Conservation (phyloP, 2,888 invertebrate species). For the Seladonia tumulorum region DNA sequence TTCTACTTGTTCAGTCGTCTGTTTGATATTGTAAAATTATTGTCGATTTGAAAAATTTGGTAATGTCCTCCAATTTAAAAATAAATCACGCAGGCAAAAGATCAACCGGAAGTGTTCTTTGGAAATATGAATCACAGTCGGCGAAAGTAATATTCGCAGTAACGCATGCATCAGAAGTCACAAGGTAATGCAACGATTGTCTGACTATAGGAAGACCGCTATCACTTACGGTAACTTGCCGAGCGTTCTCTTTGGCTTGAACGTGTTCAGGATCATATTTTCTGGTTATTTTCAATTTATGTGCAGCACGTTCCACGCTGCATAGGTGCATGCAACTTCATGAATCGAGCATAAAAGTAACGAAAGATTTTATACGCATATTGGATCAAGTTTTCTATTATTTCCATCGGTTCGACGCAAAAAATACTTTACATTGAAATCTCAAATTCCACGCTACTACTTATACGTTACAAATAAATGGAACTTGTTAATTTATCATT, state of each 20-base stretch:
- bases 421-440: no score
- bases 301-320: background rate
- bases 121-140: background rate
- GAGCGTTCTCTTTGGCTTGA: background rate
- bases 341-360: background rate
- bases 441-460: no score
- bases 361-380: background rate
- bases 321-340: background rate
- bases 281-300: background rate
- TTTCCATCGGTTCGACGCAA: background rate
- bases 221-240: conserved; percentile 18
- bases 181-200: background rate
- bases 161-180: conserved; percentile 1
- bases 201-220: background rate
- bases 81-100: background rate
- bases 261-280: background rate
- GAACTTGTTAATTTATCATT: no score
- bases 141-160: background rate
- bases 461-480: no score
- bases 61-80: background rate
- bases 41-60: background rate
- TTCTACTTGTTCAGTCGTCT: background rate
- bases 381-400: background rate
- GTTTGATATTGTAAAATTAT: background rate
- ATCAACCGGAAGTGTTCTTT: background rate